These are phyloP conservation scores for Lamprotornis superbus DNA, from an alignment of 2,113 vertebrate genomes.

Conservation along the genomic window DNA sequence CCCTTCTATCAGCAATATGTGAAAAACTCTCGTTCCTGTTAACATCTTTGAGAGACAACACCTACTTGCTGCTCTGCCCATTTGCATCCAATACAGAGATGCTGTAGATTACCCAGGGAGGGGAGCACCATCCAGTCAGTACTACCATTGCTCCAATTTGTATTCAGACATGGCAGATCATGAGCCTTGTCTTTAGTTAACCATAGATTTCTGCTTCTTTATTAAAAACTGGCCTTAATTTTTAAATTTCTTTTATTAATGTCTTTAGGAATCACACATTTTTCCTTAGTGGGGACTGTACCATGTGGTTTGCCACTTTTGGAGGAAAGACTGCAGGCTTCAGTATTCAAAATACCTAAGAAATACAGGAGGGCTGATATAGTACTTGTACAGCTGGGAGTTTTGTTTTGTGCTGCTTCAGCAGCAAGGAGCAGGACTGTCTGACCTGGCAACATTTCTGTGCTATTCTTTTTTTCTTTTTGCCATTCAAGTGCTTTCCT, in stretches of 20 bases:
- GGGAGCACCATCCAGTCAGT: not conserved
- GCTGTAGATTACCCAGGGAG: not conserved
- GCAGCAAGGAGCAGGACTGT: not conserved
- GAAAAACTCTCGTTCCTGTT: not conserved
- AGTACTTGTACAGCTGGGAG: not conserved
- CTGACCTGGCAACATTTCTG: not conserved
- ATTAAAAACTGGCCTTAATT: not conserved
- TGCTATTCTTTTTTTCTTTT: not conserved
- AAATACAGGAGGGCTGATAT: not conserved
- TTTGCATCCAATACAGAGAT: not conserved
- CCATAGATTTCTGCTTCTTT: not conserved
- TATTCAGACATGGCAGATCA: not conserved
- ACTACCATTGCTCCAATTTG: not conserved
- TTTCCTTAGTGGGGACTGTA: not conserved
- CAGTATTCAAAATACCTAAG: not conserved
- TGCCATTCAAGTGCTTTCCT: slow-evolving; percentile 4
- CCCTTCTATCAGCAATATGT: not conserved
- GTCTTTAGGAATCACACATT: not conserved
- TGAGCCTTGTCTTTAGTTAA: not conserved
- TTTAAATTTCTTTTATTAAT: not conserved
- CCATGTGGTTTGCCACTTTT: not conserved
- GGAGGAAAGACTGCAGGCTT: not conserved
- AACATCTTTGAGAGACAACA: not conserved
- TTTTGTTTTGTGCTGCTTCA: not conserved
- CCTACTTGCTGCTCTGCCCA: not conserved